These are phyloP conservation scores for Dasypogon diadema DNA, from an alignment of 2,888 invertebrate species.

Conservation along the genomic window DNA sequence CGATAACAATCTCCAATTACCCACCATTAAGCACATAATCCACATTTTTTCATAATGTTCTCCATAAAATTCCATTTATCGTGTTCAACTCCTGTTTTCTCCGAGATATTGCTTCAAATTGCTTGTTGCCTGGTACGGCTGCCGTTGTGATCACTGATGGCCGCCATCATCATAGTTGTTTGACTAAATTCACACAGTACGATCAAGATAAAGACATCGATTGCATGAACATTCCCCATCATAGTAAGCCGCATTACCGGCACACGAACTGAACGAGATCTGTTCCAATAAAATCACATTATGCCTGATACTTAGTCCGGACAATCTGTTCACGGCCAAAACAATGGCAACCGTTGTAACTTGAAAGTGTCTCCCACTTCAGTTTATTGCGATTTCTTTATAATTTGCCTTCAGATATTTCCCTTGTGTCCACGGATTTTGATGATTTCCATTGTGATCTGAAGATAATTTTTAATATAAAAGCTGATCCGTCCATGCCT, in stretches of 20 bases:
- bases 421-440: not conserved
- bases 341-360: constrained; percentile 11
- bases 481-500: constrained; percentile 16
- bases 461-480: not conserved
- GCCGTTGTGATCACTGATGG: not conserved
- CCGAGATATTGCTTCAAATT: not conserved
- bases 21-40: constrained; percentile 31
- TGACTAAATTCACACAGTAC: constrained; percentile 14
- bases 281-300: not conserved
- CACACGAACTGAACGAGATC: constrained; percentile 19
- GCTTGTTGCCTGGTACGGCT: not conserved
- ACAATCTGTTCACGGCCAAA: not conserved
- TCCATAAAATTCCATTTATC: constrained; percentile 30
- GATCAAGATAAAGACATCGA: constrained; percentile 12
- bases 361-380: constrained; percentile 16
- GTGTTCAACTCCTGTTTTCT: constrained; percentile 17
- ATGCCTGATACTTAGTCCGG: not conserved
- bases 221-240: constrained; percentile 19
- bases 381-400: not conserved
- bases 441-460: not conserved
- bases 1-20: constrained; percentile 27
- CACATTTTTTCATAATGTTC: constrained; percentile 6
- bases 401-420: constrained; percentile 1
- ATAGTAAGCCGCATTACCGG: constrained; percentile 17
- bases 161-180: constrained; percentile 3